A percentile compares a stretch with the other conserved stretches of the same genome.
phyloP scores from a whole-genome alignment of 2,113 vertebrate genomes.

The Salvelinus fontinalis region DNA sequence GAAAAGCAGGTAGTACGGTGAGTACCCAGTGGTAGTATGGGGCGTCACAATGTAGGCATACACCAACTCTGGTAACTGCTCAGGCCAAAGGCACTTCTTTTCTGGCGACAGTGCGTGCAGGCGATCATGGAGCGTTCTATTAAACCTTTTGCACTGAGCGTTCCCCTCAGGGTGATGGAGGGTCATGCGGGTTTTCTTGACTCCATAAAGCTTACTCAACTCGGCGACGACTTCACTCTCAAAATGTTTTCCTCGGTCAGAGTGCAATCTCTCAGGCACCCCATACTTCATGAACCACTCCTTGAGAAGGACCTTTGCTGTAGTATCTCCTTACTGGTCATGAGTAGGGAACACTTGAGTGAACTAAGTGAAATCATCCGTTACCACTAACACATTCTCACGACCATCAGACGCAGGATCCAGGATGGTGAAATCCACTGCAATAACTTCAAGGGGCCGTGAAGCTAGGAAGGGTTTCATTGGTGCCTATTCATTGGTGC shows the following conservation, averaged over 20 bases:
- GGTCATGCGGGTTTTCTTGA: neutral
- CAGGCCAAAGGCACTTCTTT: slow-evolving; percentile 2
- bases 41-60: neutral
- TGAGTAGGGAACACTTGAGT: slow-evolving; percentile 6
- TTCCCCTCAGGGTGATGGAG: neutral
- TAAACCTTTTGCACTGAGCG: neutral
- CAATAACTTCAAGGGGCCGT: slow-evolving; percentile 11
- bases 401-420: slow-evolving; percentile 2
- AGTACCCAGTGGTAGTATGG: slow-evolving; percentile 3
- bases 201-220: slow-evolving; percentile 20
- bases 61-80: slow-evolving; percentile 4
- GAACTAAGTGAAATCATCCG: slow-evolving; percentile 18
- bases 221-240: neutral
- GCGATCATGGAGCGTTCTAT: neutral
- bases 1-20: slow-evolving; percentile 16
- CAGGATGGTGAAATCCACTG: slow-evolving; percentile 21
- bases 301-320: slow-evolving; percentile 2
- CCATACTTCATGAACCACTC: slow-evolving; percentile 25
- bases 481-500: neutral
- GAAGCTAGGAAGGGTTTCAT: slow-evolving; percentile 6
- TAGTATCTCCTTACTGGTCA: slow-evolving; percentile 23
- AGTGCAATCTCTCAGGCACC: slow-evolving; percentile 11
- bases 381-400: slow-evolving; percentile 10
- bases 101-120: neutral
- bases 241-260: neutral